phyloP scores from a whole-genome alignment of 2,888 invertebrate species.

The Phymatocera aterrima region DNA sequence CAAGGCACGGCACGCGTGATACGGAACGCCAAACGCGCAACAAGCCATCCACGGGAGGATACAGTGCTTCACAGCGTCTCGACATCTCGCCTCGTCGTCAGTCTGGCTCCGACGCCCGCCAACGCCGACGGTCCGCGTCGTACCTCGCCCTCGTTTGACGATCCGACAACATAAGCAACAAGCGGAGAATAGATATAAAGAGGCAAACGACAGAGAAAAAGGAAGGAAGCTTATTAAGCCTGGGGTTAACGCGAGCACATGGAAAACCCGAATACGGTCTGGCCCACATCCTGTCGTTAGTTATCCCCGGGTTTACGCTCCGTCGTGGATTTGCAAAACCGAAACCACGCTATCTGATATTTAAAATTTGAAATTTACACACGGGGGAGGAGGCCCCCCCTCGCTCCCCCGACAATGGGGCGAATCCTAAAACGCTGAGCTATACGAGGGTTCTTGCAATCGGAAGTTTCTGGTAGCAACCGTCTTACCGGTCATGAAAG shows the following conservation, averaged over 20 bases:
- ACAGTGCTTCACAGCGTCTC: slow-evolving; percentile 22
- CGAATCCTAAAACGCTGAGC: slow-evolving; percentile 1
- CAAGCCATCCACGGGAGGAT: slow-evolving; percentile 39
- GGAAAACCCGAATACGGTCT: neutral
- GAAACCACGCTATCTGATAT: neutral
- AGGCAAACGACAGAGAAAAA: slow-evolving; percentile 26
- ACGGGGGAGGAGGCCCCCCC: slow-evolving; percentile 15
- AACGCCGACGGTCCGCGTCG: slow-evolving; percentile 44
- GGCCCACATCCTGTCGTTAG: neutral
- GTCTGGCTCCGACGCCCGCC: slow-evolving; percentile 60
- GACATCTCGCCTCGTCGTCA: slow-evolving; percentile 52
- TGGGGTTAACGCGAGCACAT: slow-evolving; percentile 2
- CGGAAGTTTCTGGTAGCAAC: neutral
- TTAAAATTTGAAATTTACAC: neutral
- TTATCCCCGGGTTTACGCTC: neutral
- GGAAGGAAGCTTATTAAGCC: neutral
- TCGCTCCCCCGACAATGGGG: slow-evolving; percentile 32
- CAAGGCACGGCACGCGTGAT: slow-evolving; percentile 51
- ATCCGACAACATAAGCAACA: neutral
- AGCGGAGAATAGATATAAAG: slow-evolving; percentile 8
- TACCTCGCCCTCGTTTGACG: slow-evolving; percentile 33
- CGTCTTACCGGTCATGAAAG: neutral
- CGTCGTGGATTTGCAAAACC: neutral
- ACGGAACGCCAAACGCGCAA: slow-evolving; percentile 50
- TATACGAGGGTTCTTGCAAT: neutral